Base-by-base conservation (phyloP, 2,113 vertebrate species). In the Ictalurus punctatus region DNA sequence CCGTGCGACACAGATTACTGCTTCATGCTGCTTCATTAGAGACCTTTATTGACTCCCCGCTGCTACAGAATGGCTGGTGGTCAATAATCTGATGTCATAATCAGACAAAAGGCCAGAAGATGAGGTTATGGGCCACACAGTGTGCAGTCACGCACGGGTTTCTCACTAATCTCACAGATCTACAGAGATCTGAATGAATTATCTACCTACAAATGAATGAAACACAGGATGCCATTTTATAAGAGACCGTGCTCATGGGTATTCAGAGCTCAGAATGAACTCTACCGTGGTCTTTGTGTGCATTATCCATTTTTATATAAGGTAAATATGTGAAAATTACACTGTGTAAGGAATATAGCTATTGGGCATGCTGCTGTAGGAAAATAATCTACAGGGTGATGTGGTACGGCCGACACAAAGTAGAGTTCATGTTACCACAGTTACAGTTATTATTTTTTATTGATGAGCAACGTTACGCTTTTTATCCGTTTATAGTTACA, bases 61-160 rank as follows among this genome's bases (percentile, higher is more conserved):
- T 69, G 67, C 27, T 73, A 40, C 37, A 34, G 40, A 52, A 17
- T 21, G 5, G 6, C 54, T 82, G 54, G n/a, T 34, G 13, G 25
- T 84, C 83, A 84, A 27, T 13, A 85, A 48, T 16, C 83, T 48
- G 61, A 67, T 52, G 44, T 63, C 67, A n/a, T 30, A 86, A 74
- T 0, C 40, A 25, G 23, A 44, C 25, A 71, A 58, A 85, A 73
- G 10, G 19, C 21, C 67, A 56, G 4, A 85, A 27, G 52, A 44
- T 40, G 21, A 59, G 54, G 69, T 86, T 44, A 44, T 16, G 30
- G 23, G 19, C 37, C 34, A 44, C 44, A 44, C 44, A 58, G 58
- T 56, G 23, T 86, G n/a, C 30, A 71, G 27, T 19, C 8, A 48
- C 3, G 21, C 17, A 44, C 34, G 21, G 37, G 34, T 83, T 23